Percentiles rank a stretch among this genome's conserved stretches.
phyloP scores from a whole-genome alignment of 2,797 vertebrate genomes.

The Urophycis tenuis region DNA sequence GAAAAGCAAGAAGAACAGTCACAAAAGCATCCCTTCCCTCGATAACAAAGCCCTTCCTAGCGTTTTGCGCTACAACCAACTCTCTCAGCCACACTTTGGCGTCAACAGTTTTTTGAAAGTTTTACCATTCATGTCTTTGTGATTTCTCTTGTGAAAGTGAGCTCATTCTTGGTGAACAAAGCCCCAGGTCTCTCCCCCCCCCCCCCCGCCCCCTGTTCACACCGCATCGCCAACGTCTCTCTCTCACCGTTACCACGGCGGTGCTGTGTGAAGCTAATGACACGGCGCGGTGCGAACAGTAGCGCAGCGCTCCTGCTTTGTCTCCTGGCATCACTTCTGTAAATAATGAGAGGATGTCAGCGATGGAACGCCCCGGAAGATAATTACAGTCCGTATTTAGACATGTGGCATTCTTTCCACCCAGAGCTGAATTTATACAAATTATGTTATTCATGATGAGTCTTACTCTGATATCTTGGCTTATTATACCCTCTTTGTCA shows the following conservation, averaged over 20 bases:
- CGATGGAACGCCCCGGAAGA: constrained; percentile 47
- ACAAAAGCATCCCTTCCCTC: background rate
- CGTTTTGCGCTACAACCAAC: background rate
- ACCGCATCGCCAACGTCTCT: too few species aligned
- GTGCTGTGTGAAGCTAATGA: background rate
- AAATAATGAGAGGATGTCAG: constrained; percentile 39
- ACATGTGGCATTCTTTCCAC: constrained; percentile 47
- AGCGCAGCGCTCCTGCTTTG: constrained; percentile 13
- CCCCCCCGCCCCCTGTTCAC: too few species aligned
- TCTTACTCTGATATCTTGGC: constrained; percentile 7
- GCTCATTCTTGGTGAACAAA: background rate
- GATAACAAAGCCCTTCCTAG: too few species aligned
- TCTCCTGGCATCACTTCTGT: constrained; percentile 17
- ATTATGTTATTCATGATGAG: constrained; percentile 20
- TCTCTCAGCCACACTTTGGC: background rate
- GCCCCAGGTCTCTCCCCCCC: background rate
- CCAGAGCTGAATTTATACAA: constrained; percentile 41
- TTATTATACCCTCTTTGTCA: background rate
- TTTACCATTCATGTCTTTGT: background rate
- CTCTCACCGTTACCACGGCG: background rate
- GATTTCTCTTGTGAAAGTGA: background rate
- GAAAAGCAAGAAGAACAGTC: too few species aligned
- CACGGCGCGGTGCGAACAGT: constrained; percentile 57
- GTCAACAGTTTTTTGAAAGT: background rate
- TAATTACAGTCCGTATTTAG: constrained; percentile 56